Base-by-base conservation (phyloP, 2,113 vertebrate genomes). In the Catharus minimus region DNA sequence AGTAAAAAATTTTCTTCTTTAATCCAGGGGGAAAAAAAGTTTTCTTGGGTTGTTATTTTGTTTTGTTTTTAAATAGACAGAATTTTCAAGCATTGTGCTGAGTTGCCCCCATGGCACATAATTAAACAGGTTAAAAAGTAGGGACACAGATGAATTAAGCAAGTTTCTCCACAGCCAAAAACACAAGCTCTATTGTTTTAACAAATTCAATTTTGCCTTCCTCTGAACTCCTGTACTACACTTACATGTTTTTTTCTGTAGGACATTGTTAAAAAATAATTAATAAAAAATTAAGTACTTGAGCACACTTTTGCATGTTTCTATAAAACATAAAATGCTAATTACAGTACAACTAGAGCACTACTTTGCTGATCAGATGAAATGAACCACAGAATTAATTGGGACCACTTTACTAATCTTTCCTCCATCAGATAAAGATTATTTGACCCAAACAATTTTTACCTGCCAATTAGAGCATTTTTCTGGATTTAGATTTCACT, bases 401-500 rank as follows among this genome's bases (percentile, higher is more conserved):
- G 67, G 53, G 47, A 55, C 41, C 50, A 66, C 15, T 87, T 86
- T 36, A 36, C 28, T 69, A 10, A 77, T 77, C n/a, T 86, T 77
- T 71, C 26, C 21, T 67, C 65, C 46, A 81, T 88, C 38, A 89
- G 62, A 85, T 57, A 57, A 68, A 62, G 32, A 57, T 49, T 44
- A 60, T 74, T 80, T 90, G 87, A 87, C 14, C 28, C 47, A 86
- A 86, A 81, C 30, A 83, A 75, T 61, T 69, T 77, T 82, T 88
- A 81, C 83, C 64, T 85, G 30, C 46, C 89, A 61, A 58, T 77
- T 95, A 82, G 58, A 92, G 15, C 16, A 46, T 47, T 81, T 76
- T 24, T 19, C 32, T 78, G 15, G 36, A 28, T 72, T 78, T 81
- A 85, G 36, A 81, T 64, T 74, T 74, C 39, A 57, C 11, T 56